phyloP scores from a whole-genome alignment of 2,888 invertebrate genomes.

The Mycalesis mineus region DNA sequence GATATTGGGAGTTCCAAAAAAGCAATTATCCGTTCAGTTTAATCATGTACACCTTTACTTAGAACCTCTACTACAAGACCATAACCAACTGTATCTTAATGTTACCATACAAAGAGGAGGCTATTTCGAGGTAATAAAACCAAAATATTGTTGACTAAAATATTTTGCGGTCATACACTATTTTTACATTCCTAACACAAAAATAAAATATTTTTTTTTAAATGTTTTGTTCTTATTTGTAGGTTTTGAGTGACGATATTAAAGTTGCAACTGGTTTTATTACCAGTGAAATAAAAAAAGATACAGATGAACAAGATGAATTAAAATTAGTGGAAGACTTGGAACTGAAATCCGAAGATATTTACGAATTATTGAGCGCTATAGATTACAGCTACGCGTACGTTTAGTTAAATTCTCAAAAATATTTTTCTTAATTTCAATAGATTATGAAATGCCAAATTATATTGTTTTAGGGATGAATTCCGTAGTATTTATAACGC shows the following conservation, averaged over 20 bases:
- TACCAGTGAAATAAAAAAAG: background rate
- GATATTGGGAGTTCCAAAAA: slow-evolving; percentile 74
- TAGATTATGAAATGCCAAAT: too few relatives aligned
- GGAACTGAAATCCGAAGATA: slow-evolving; percentile 34
- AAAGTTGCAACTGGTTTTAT: slow-evolving; percentile 41
- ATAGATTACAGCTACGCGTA: slow-evolving; percentile 42
- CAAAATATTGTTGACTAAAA: too few relatives aligned
- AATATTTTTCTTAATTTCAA: too few relatives aligned
- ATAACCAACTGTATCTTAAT: slow-evolving; percentile 71
- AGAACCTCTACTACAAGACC: slow-evolving; percentile 76
- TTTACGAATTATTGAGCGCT: slow-evolving; percentile 40
- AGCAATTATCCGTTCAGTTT: slow-evolving; percentile 82
- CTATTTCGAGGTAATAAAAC: slow-evolving; percentile 78
- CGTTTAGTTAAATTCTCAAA: slow-evolving; percentile 3
- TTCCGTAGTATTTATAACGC: too few relatives aligned
- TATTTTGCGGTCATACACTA: too few relatives aligned
- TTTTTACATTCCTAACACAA: too few relatives aligned
- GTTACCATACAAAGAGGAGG: slow-evolving; percentile 80
- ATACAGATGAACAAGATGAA: background rate
- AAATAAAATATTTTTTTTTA: too few relatives aligned
- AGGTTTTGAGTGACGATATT: slow-evolving; percentile 41
- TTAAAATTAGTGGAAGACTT: slow-evolving; percentile 10
- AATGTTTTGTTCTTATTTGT: too few relatives aligned
- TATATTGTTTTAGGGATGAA: too few relatives aligned
- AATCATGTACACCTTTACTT: slow-evolving; percentile 79